Evolutionary conservation across 2,113 vertebrate genomes (phyloP), one percentile per base, ranked within the genome.

Genomic region (Gavia stellata): DNA sequence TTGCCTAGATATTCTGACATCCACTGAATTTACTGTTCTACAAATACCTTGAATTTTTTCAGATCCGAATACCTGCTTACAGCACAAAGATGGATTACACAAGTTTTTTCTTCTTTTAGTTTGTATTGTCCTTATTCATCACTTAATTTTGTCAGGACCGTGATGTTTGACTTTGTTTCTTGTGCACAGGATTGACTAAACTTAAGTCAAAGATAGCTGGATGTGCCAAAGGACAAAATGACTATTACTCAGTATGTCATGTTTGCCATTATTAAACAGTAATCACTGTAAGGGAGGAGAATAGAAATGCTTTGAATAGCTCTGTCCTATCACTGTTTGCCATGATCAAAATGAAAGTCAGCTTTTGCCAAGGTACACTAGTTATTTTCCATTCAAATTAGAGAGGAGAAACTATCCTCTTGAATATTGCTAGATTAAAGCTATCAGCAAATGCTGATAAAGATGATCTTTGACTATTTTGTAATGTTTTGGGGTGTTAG

Each of bases 1-100:
- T 88, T 81, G 40, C 36, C 77, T 86, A 53, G 84, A 72, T 95
- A 92, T 94, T 96, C 94, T 82, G 88, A 75, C 92, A 92, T 88
- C 49, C 36, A 42, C 34, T 73, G 81, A 85, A 96, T 89, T 93
- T 95, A 94, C 90, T 86, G 58, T 94, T 97, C 81, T 81, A 81
- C 86, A 96, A 94, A 88, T 94, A 49, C 67, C 68, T 96, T 94
- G 75, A 28, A 45, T 81, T 97, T 97, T 96, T 87, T 61, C 84
- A 55, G 63, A n/a, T 86, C 66, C 38, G 71, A 47, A 95, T 58
- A 55, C 25, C 31, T 87, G 45, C 96, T 96, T 95, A 74, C 87
- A 91, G 38, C 90, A 42, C 29, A 44, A 72, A 90, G 72, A 87
- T 93, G 73, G 91, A 93, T 93, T 73, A 83, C 88, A 45, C 17